Percentiles rank a stretch among this genome's conserved stretches.
phyloP scores from a whole-genome alignment of 2,888 invertebrate species.

The Hipparchia semele region DNA sequence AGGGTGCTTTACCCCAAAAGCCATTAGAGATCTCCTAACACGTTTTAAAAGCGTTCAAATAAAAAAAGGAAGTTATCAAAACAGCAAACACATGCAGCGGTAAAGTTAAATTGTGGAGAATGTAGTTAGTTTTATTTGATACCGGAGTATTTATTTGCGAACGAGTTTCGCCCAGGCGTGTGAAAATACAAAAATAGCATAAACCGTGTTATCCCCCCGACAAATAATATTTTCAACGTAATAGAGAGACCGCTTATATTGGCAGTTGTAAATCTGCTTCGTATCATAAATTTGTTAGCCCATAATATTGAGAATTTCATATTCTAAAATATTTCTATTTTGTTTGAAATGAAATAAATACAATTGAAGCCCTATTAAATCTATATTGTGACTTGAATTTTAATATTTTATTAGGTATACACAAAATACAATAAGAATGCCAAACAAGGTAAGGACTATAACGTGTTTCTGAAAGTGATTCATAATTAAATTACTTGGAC shows the following conservation, averaged over 20 bases:
- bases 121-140: slow-evolving; percentile 25
- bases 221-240: slow-evolving; percentile 58
- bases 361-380: too few species aligned
- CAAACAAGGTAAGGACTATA: too few species aligned
- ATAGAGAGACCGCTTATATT: slow-evolving; percentile 45
- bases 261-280: slow-evolving; percentile 35
- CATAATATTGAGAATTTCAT: slow-evolving; percentile 30
- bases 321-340: slow-evolving; percentile 8
- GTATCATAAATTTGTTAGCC: slow-evolving; percentile 35
- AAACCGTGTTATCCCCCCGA: slow-evolving; percentile 57
- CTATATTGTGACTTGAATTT: too few species aligned
- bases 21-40: neutral
- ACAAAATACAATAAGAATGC: too few species aligned
- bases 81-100: slow-evolving; percentile 9
- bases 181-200: slow-evolving; percentile 53
- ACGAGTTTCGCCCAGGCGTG: slow-evolving; percentile 23
- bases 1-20: neutral
- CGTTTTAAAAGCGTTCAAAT: neutral
- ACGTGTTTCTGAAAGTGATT: too few species aligned
- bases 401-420: too few species aligned
- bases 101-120: slow-evolving; percentile 26
- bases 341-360: too few species aligned
- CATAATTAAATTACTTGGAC: too few species aligned
- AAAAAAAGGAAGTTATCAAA: slow-evolving; percentile 19
- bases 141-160: slow-evolving; percentile 35